These are phyloP conservation scores for Polylopha cassiicola DNA, from an alignment of 2,888 invertebrate species.

Conservation along the genomic window DNA sequence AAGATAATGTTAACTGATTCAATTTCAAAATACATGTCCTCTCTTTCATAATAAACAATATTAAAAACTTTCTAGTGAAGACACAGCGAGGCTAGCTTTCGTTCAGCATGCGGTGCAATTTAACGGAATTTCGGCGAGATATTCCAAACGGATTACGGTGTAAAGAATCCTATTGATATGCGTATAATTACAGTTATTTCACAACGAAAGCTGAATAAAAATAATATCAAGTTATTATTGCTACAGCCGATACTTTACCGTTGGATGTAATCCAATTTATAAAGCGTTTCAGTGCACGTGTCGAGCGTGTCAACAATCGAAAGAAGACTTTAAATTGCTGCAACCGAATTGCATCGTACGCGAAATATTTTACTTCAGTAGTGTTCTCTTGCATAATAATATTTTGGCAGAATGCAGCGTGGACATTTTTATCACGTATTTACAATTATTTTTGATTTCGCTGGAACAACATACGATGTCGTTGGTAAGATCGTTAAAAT, in stretches of 20 bases:
- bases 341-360: no score
- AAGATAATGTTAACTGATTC: no score
- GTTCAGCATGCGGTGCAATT: constrained; percentile 8
- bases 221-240: constrained; percentile 2
- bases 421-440: no score
- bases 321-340: constrained; percentile 6
- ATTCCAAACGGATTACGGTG: constrained; percentile 12
- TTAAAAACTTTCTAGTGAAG: constrained; percentile 13
- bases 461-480: no score
- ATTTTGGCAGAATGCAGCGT: no score
- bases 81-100: constrained; percentile 9
- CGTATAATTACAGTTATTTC: constrained; percentile 14
- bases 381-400: no score
- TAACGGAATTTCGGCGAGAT: constrained; percentile 13
- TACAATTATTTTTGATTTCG: no score
- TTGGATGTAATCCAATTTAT: constrained; percentile 18
- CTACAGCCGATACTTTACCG: not conserved
- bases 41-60: constrained; percentile 18
- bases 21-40: constrained; percentile 10
- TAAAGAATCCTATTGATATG: constrained; percentile 12
- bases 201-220: no score
- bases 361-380: not conserved
- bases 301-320: constrained; percentile 7
- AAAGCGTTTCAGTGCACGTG: constrained; percentile 13
- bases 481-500: no score